These are phyloP conservation scores for Phytoseiulus persimilis DNA, from an alignment of 2,888 invertebrate species.

Conservation along the genomic window DNA sequence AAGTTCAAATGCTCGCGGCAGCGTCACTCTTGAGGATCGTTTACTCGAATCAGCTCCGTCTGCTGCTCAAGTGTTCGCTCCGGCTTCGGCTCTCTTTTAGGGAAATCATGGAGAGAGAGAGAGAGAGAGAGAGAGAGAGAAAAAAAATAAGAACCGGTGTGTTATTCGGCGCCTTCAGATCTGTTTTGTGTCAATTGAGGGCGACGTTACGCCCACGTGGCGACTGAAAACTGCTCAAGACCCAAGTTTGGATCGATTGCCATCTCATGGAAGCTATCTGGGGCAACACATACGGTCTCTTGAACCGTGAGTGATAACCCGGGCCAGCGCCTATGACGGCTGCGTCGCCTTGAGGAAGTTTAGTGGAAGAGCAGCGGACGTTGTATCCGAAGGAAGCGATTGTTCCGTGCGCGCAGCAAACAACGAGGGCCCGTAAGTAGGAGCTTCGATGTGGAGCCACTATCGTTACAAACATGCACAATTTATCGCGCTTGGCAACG, in stretches of 20 bases:
- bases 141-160: not conserved
- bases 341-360: not conserved
- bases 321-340: not conserved
- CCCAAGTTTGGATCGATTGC: not conserved
- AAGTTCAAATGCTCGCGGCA: not conserved
- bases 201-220: not conserved
- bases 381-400: not conserved
- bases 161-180: slow-evolving; percentile 5
- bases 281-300: not conserved
- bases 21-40: not conserved
- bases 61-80: not conserved
- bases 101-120: no score
- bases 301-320: not conserved
- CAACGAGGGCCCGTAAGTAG: not conserved
- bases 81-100: not conserved
- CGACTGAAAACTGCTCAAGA: not conserved
- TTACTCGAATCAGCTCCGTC: not conserved
- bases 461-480: not conserved
- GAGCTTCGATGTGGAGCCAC: not conserved
- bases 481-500: not conserved
- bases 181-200: not conserved
- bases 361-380: not conserved
- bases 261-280: not conserved
- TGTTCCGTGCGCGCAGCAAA: not conserved
- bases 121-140: not conserved